Evolutionary conservation across 2,888 invertebrate species (phyloP).

Genomic region (Orchesella flavescens): DNA sequence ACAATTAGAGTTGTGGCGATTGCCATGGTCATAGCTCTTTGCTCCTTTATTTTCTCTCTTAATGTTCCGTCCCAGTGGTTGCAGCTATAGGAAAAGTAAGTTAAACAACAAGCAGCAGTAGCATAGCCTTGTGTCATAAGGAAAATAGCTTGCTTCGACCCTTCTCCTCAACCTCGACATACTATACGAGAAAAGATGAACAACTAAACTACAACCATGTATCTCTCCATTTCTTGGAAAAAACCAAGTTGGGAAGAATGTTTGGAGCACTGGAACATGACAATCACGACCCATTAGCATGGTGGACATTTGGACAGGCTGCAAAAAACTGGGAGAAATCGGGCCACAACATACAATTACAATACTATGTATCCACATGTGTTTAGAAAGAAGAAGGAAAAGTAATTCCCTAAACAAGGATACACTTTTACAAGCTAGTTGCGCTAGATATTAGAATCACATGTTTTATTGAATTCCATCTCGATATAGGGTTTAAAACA

Average conservation of each 20-base stretch:
- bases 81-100: slow-evolving; percentile 32
- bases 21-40: slow-evolving; percentile 58
- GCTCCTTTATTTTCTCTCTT: slow-evolving; percentile 18
- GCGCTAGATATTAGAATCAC: no score
- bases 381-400: no score
- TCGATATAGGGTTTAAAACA: no score
- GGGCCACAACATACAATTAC: slow-evolving; percentile 17
- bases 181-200: slow-evolving; percentile 33
- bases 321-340: slow-evolving; percentile 31
- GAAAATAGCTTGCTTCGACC: neutral
- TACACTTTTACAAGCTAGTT: no score
- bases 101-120: neutral
- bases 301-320: slow-evolving; percentile 58
- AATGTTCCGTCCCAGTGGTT: slow-evolving; percentile 38
- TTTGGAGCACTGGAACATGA: slow-evolving; percentile 56
- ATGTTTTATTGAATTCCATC: no score
- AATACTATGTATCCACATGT: no score
- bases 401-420: no score
- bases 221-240: slow-evolving; percentile 2
- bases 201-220: slow-evolving; percentile 46
- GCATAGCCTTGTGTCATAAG: slow-evolving; percentile 10
- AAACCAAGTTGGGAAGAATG: slow-evolving; percentile 37
- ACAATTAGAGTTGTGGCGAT: slow-evolving; percentile 62
- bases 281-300: slow-evolving; percentile 65
- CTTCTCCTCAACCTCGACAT: slow-evolving; percentile 9